Percentiles rank a stretch among this genome's conserved stretches.
Evolutionary conservation across 1,140 invertebrate species (phyloP).

Genomic region (Dolichoris vasculosae): DNA sequence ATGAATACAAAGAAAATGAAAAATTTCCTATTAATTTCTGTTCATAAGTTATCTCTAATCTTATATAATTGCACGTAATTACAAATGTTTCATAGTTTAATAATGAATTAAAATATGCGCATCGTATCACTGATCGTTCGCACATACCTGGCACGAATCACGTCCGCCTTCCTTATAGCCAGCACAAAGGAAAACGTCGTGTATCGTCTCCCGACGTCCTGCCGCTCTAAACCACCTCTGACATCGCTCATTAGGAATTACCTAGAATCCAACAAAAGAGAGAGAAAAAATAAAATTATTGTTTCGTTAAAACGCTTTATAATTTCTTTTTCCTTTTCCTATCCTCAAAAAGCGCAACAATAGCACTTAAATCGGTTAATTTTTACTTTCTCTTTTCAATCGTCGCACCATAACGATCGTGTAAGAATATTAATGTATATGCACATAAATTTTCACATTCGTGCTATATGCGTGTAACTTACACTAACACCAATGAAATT

Average conservation of each 20-base stretch:
- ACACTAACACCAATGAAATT: no score
- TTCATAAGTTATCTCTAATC: no score
- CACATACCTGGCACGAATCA: conserved; percentile 78
- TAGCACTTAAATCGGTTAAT: neutral
- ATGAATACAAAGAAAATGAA: no score
- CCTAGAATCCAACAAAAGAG: conserved; percentile 77
- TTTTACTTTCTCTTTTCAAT: conserved; percentile 31
- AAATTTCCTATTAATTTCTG: no score
- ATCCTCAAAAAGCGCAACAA: neutral
- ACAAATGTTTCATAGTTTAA: no score
- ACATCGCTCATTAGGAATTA: conserved; percentile 93
- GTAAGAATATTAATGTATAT: neutral
- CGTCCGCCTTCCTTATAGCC: conserved; percentile 89
- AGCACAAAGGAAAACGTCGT: conserved; percentile 94
- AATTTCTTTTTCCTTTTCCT: neutral
- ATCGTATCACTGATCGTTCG: neutral
- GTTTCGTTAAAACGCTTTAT: neutral
- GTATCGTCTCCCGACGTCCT: conserved; percentile 91
- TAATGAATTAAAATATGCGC: neutral
- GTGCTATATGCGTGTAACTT: no score
- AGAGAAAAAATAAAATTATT: neutral
- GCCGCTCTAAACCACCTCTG: conserved; percentile 93
- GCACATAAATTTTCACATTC: no score
- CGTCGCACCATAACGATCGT: neutral
- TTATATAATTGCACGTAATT: no score